Conservation (phyloP, 2,113 vertebrate genomes). For the Diphyllodes magnificus region DNA sequence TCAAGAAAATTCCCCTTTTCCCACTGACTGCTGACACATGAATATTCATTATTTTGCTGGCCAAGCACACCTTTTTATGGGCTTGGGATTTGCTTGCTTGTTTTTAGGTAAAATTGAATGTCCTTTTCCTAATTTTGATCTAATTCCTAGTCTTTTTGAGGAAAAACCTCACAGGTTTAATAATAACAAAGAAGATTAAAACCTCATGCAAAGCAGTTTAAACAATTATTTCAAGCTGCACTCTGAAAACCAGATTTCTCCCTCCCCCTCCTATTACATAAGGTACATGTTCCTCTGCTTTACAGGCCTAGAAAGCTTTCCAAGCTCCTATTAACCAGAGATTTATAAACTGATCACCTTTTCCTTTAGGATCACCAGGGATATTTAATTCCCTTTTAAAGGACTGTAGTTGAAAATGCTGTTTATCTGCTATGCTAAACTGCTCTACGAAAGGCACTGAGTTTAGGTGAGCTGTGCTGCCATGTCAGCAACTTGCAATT, state of each 20-base stretch:
- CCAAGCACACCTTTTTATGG: not conserved
- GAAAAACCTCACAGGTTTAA: not conserved
- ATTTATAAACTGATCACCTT: not conserved
- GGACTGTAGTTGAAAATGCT: not conserved
- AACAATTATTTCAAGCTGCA: conserved; percentile 10
- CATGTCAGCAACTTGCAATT: not conserved
- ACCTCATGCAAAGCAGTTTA: conserved; percentile 13
- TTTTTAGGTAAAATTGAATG: not conserved
- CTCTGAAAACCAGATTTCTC: not conserved
- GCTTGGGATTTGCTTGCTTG: not conserved
- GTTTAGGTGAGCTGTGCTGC: not conserved
- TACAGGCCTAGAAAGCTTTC: not conserved
- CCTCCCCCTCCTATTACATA: not conserved
- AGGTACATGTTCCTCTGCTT: not conserved
- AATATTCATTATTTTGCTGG: not conserved
- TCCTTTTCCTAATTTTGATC: not conserved
- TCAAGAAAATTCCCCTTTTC: not conserved
- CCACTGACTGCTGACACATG: not conserved
- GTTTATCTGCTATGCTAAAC: not conserved
- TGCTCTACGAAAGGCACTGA: not conserved
- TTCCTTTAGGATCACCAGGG: not conserved
- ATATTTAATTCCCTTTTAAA: not conserved
- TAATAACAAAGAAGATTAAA: not conserved
- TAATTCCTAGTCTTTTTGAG: not conserved
- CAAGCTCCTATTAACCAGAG: not conserved